A percentile compares a stretch with the other conserved stretches of the same genome.
These are phyloP conservation scores for Araneus ventricosus DNA, from an alignment of 1,140 invertebrate genomes.

Conservation along the genomic window DNA sequence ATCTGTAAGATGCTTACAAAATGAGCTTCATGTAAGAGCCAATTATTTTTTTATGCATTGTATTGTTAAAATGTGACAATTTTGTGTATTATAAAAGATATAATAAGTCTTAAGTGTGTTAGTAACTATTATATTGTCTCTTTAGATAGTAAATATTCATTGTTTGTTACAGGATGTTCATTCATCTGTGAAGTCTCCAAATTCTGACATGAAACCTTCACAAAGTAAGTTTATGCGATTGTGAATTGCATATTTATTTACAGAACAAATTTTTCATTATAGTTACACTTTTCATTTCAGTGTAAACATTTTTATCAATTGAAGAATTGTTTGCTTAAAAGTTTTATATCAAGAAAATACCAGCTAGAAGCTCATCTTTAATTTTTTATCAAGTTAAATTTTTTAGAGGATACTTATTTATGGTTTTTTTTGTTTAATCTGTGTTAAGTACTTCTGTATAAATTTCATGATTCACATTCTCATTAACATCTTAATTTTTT, in stretches of 20 bases:
- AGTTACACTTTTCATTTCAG: too few species aligned
- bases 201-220: slow-evolving; percentile 58
- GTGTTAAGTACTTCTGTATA: too few species aligned
- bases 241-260: not conserved
- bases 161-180: slow-evolving; percentile 49
- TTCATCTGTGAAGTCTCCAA: slow-evolving; percentile 46
- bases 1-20: slow-evolving; percentile 81
- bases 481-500: too few species aligned
- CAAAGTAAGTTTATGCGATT: slow-evolving; percentile 39
- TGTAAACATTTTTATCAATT: too few species aligned
- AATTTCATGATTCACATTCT: too few species aligned
- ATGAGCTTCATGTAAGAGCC: slow-evolving; percentile 81
- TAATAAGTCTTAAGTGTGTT: not conserved
- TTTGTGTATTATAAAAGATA: not conserved
- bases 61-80: not conserved
- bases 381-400: too few species aligned
- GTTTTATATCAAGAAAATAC: too few species aligned
- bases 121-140: not conserved
- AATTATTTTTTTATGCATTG: not conserved
- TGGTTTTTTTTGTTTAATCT: too few species aligned
- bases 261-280: not conserved
- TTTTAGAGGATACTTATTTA: too few species aligned
- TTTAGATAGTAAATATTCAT: not conserved
- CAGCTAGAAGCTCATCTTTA: too few species aligned
- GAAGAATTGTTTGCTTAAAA: too few species aligned